These are phyloP conservation scores for Tinea pellionella DNA, from an alignment of 2,888 invertebrate genomes.

Conservation along the genomic window DNA sequence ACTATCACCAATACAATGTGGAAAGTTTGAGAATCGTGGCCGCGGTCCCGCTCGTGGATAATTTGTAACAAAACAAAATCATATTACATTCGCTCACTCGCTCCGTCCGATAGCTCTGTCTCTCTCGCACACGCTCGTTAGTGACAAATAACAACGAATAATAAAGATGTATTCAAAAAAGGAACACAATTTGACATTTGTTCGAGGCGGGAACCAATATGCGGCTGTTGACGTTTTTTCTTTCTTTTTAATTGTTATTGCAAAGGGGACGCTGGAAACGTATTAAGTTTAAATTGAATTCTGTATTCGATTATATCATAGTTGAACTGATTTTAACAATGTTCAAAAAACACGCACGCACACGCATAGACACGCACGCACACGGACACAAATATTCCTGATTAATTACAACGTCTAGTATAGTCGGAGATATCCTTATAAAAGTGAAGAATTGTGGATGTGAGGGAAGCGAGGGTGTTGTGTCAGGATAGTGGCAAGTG, in stretches of 20 bases:
- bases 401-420: too few relatives aligned
- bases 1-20: background rate
- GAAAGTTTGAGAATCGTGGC: background rate
- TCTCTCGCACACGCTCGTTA: background rate
- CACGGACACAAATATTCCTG: too few relatives aligned
- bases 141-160: background rate
- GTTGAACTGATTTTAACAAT: background rate
- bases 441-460: too few relatives aligned
- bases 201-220: conserved; percentile 63
- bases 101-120: background rate
- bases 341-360: too few relatives aligned
- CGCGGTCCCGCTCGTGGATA: background rate
- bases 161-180: conserved; percentile 5
- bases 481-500: too few relatives aligned
- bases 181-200: conserved; percentile 42
- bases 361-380: too few relatives aligned
- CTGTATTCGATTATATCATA: background rate
- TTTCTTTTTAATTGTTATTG: conserved; percentile 54
- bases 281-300: conserved; percentile 4
- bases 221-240: conserved; percentile 18
- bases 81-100: background rate
- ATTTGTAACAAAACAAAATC: conserved; percentile 8
- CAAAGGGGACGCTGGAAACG: conserved; percentile 20
- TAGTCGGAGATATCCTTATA: too few relatives aligned
- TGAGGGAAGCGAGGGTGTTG: too few relatives aligned